Percentiles rank a stretch among this genome's conserved stretches.
Conservation (phyloP, 2,797 vertebrate genomes). For the Chelmon rostratus region DNA sequence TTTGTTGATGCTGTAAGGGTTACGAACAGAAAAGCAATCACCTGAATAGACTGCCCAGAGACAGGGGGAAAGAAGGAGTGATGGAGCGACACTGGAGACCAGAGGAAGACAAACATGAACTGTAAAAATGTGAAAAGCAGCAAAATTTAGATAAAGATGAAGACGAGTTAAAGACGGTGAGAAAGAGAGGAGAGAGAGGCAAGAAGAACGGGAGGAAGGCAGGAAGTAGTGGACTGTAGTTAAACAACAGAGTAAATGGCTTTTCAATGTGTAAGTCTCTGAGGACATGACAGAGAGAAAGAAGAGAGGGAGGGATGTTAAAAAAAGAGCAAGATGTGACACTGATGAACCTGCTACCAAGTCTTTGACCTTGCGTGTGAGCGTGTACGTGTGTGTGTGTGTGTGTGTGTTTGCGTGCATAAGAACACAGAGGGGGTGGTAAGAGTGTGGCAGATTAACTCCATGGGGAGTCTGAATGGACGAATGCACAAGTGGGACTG, state of each 20-base stretch:
- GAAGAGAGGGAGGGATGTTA: constrained; percentile 1
- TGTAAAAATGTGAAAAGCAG: background rate
- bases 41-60: background rate
- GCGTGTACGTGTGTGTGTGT: background rate
- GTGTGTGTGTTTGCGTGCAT: constrained; percentile 9
- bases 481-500: constrained; percentile 67
- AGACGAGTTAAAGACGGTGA: background rate
- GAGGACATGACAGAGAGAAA: constrained; percentile 32
- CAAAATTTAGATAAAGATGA: background rate
- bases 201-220: background rate
- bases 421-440: constrained; percentile 17
- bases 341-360: constrained; percentile 56
- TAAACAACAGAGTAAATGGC: constrained; percentile 51
- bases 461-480: constrained; percentile 70
- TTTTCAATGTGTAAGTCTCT: constrained; percentile 58
- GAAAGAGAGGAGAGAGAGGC: background rate
- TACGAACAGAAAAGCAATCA: background rate
- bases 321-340: constrained; percentile 47
- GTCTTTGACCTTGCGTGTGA: constrained; percentile 55
- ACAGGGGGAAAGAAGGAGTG: background rate
- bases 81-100: background rate
- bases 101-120: background rate
- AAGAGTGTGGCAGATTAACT: constrained; percentile 61
- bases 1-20: background rate
- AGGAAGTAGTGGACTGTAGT: constrained; percentile 22